Evolutionary conservation across 2,113 vertebrate genomes (phyloP), one percentile per base, ranked within the genome.

Genomic region (Prunella himalayana): DNA sequence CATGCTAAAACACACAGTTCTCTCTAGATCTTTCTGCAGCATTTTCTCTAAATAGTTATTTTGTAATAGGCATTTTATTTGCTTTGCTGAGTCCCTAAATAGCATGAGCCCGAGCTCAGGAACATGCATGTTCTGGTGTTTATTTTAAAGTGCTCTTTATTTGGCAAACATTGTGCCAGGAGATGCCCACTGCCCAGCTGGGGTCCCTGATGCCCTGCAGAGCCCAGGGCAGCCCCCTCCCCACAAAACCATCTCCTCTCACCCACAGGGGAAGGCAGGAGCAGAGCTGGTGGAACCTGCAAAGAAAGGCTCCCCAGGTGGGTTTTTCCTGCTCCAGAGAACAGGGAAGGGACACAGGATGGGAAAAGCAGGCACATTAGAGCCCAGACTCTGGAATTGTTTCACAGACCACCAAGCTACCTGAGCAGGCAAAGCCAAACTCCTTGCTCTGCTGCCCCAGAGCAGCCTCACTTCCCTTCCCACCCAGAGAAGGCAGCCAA

Each of bases 61-160:
- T 98, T 95, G 95, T 97, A 98, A 98, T 83, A 92, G 95, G 94
- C 95, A 72, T 97, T 98, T 98, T 97, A 95, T 98, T 97, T 98
- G 95, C 96, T 97, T 97, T 97, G 94, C 77, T 45, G 90, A 95
- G 94, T 97, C 97, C 92, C 94, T 97, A 98, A 98, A 98, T 97
- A 98, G 93, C 68, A 95, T 25, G 94, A 92, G 81, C 76, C 91
- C 19, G 1, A 77, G 60, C 60, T 86, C 19, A 86, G 90, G 86
- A 88, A 82, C 89, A 94, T 78, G 90, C 80, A 51, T 93, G 86
- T 94, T 21, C 90, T 81, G 59, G 82, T 25, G n/a, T 82, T 90
- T 82, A 17, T 96, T 95, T 94, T 78, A 39, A 59, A 84, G n/a
- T 6, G 18, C 41, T 92, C 51, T 95, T 81, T 75, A 69, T 86